Evolutionary conservation across 2,113 vertebrate species (phyloP).

Genomic region (Tor tambroides): DNA sequence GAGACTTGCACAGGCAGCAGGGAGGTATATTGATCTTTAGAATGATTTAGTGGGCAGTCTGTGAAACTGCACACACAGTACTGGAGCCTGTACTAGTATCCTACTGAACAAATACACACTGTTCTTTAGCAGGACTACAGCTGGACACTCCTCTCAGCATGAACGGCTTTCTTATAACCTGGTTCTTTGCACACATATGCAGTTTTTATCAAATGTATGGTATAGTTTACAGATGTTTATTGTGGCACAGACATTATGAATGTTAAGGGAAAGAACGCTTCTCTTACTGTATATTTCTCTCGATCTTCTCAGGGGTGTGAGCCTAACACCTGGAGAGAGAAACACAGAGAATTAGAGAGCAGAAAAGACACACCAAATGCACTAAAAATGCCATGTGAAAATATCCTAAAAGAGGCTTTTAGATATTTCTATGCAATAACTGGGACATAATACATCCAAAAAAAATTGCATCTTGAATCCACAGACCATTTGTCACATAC

Average conservation of each 20-base stretch:
- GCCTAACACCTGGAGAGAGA: slow-evolving; percentile 40
- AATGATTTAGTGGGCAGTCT: slow-evolving; percentile 39
- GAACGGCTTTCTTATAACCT: background rate
- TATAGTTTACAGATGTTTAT: background rate
- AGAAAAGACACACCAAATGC: background rate
- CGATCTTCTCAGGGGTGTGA: slow-evolving; percentile 51
- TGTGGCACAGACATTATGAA: background rate
- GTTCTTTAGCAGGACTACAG: background rate
- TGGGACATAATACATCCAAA: background rate
- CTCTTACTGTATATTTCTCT: slow-evolving; percentile 39
- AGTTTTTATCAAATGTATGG: background rate
- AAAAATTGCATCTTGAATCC: background rate
- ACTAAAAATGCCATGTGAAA: background rate
- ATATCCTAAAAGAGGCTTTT: background rate
- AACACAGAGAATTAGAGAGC: background rate
- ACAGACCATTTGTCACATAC: background rate
- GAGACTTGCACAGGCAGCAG: slow-evolving; percentile 12
- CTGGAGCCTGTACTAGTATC: background rate
- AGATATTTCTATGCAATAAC: background rate
- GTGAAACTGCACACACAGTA: slow-evolving; percentile 19
- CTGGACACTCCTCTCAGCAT: background rate
- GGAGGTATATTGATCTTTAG: slow-evolving; percentile 37
- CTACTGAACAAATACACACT: background rate
- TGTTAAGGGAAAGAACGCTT: background rate
- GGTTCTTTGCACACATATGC: background rate